A percentile compares a stretch with the other conserved stretches of the same genome.
Evolutionary conservation across 2,888 invertebrate species (phyloP).

Genomic region (Formica aserva): DNA sequence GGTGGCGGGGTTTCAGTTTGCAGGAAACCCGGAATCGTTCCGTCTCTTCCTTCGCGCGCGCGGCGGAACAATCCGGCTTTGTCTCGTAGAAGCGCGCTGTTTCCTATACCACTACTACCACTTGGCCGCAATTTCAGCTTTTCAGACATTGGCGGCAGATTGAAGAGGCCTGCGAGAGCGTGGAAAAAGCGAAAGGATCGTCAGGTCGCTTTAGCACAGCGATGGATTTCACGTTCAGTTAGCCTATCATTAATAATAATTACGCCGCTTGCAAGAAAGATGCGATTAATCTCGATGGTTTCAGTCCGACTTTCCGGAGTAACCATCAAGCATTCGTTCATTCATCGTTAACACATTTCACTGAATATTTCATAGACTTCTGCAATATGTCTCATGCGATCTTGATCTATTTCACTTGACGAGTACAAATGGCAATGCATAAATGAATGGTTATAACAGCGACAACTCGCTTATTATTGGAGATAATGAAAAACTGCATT

Average conservation of each 20-base stretch:
- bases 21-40: conserved; percentile 57
- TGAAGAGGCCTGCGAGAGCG: conserved; percentile 21
- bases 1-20: conserved; percentile 43
- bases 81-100: conserved; percentile 54
- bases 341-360: conserved; percentile 9
- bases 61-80: conserved; percentile 58
- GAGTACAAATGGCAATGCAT: conserved; percentile 1
- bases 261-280: conserved; percentile 6
- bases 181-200: background rate
- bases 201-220: conserved; percentile 10
- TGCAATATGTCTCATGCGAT: conserved; percentile 14
- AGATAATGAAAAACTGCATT: background rate
- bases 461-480: background rate
- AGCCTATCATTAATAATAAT: conserved; percentile 38
- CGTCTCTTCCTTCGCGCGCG: conserved; percentile 41
- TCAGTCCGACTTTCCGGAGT: conserved; percentile 4
- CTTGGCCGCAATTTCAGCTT: conserved; percentile 58
- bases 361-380: conserved; percentile 34
- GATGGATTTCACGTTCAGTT: background rate
- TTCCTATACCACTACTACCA: conserved; percentile 46
- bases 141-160: conserved; percentile 50
- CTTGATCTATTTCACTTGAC: conserved; percentile 14
- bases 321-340: conserved; percentile 10
- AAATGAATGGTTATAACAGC: background rate
- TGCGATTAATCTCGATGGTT: conserved; percentile 33